Evolutionary conservation across 1,140 invertebrate genomes (phyloP).

Genomic region (Lutraria rhynchaena): DNA sequence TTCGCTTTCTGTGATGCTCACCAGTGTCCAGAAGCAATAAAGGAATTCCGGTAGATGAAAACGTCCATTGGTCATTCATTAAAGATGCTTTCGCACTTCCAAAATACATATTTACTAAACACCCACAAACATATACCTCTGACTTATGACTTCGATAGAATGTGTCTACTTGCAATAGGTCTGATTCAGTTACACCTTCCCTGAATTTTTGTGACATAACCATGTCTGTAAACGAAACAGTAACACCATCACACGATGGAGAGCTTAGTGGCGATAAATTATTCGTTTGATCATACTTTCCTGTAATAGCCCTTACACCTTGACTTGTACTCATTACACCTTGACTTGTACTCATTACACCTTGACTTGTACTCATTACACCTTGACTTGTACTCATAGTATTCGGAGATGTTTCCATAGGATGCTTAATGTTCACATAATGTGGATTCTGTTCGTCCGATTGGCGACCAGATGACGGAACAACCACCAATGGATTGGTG

Average conservation of each 20-base stretch:
- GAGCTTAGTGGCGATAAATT: constrained; percentile 61
- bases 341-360: too few species aligned
- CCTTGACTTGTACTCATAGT: too few species aligned
- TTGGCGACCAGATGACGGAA: too few species aligned
- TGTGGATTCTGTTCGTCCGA: too few species aligned
- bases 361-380: constrained; percentile 41
- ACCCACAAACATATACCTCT: constrained; percentile 90
- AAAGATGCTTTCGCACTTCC: constrained; percentile 60
- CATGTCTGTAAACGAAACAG: constrained; percentile 48
- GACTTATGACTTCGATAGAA: constrained; percentile 91
- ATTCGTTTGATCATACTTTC: constrained; percentile 72
- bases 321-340: constrained; percentile 46
- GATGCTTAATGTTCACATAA: too few species aligned
- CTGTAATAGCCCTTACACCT: constrained; percentile 66
- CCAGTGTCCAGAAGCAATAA: constrained; percentile 90
- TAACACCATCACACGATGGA: constrained; percentile 36
- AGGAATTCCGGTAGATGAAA: constrained; percentile 91
- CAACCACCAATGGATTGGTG: too few species aligned
- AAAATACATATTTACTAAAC: constrained; percentile 90
- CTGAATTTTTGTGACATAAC: constrained; percentile 48
- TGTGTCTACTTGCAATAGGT: constrained; percentile 89
- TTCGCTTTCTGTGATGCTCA: constrained; percentile 86
- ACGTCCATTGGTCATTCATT: constrained; percentile 86
- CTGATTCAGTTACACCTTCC: constrained; percentile 86
- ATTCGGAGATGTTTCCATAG: too few species aligned